A percentile compares a stretch with the other conserved stretches of the same genome.
These are phyloP conservation scores for Pomacea maculata DNA, from an alignment of 1,140 invertebrate genomes.

Conservation along the genomic window DNA sequence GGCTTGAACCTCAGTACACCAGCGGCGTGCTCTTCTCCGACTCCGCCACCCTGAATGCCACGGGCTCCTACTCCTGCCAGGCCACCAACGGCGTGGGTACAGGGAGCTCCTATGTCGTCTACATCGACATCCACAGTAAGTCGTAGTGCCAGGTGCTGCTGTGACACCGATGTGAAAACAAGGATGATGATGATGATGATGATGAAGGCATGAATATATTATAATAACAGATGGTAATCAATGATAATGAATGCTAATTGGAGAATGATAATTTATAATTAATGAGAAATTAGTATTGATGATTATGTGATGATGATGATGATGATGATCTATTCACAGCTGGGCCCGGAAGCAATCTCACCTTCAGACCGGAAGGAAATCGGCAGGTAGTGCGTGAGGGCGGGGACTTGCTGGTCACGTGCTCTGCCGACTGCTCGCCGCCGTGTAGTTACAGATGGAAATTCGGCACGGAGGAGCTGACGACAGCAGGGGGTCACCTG, in stretches of 20 bases:
- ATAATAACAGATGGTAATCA: no score
- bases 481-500: not conserved
- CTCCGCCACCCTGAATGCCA: conserved; percentile 1
- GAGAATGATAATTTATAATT: no score
- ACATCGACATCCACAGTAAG: conserved; percentile 18
- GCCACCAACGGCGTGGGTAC: conserved; percentile 24
- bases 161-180: no score
- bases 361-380: conserved; percentile 11
- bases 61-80: conserved; percentile 26
- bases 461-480: not conserved
- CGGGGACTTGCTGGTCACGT: not conserved
- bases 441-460: conserved; percentile 14
- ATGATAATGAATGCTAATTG: no score
- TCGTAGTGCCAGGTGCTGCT: not conserved
- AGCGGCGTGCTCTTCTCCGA: conserved; percentile 19
- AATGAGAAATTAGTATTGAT: no score
- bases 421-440: conserved; percentile 17
- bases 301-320: not conserved
- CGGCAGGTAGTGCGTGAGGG: conserved; percentile 11
- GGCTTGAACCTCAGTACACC: not conserved
- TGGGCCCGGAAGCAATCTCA: conserved; percentile 12
- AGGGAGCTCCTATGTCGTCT: conserved; percentile 1
- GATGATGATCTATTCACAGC: not conserved
- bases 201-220: no score
- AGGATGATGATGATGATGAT: no score